A percentile compares a stretch with the other conserved stretches of the same genome.
phyloP scores from a whole-genome alignment of 92 coral and sea anemone species.

The Parazoanthus atlanticus region DNA sequence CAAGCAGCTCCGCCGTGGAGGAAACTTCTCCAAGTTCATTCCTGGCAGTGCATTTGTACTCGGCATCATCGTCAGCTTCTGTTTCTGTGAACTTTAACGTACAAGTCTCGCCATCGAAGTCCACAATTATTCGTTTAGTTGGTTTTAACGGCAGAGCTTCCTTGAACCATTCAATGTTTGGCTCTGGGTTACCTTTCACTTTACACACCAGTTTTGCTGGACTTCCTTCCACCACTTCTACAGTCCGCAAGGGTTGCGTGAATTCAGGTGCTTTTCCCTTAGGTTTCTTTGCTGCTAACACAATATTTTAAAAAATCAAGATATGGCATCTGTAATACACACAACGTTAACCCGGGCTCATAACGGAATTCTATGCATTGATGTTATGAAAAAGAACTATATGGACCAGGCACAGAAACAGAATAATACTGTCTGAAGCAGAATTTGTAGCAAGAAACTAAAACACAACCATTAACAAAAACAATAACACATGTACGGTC shows the following conservation, averaged over 20 bases:
- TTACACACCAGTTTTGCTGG: constrained; percentile 75
- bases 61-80: constrained; percentile 82
- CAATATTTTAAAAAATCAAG: constrained; percentile 21
- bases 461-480: no score
- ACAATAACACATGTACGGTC: no score
- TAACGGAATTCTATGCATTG: not conserved
- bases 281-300: constrained; percentile 67
- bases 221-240: constrained; percentile 71
- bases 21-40: constrained; percentile 80
- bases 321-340: not conserved
- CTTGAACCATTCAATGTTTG: constrained; percentile 89
- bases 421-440: no score
- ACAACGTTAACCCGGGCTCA: not conserved
- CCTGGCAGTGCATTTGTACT: constrained; percentile 80
- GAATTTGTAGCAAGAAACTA: no score
- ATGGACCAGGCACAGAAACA: no score
- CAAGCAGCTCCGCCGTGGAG: constrained; percentile 78
- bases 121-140: constrained; percentile 62
- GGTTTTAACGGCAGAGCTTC: constrained; percentile 71
- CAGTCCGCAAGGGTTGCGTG: constrained; percentile 54
- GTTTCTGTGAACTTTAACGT: constrained; percentile 68
- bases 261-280: constrained; percentile 88
- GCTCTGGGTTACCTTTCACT: constrained; percentile 78
- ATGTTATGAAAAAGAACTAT: not conserved
- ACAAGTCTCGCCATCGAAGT: constrained; percentile 61